Evolutionary conservation across 2,888 invertebrate genomes (phyloP).

Genomic region (Eupithecia dodoneata): DNA sequence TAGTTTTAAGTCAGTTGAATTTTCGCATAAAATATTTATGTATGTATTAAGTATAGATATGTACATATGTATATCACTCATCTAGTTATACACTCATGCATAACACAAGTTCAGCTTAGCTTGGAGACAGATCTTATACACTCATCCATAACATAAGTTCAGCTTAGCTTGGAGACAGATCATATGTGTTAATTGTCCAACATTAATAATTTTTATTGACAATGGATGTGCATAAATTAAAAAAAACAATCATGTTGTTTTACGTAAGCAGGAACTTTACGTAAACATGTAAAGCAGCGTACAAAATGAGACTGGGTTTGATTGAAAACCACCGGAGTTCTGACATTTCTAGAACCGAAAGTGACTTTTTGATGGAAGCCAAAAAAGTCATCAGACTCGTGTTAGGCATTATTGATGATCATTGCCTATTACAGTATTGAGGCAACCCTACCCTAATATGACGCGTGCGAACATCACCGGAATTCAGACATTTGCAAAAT

Average conservation of each 20-base stretch:
- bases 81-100: no score
- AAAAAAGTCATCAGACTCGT: not conserved
- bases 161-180: no score
- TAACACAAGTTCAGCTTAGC: no score
- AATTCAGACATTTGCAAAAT: not conserved
- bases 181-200: no score
- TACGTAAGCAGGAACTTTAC: not conserved
- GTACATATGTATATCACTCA: no score
- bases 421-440: slow-evolving; percentile 2
- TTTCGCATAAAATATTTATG: no score
- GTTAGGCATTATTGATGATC: slow-evolving; percentile 2
- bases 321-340: not conserved
- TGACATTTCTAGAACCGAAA: not conserved
- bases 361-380: not conserved
- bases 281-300: not conserved
- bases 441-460: slow-evolving; percentile 44
- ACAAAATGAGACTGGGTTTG: not conserved
- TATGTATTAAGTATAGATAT: no score
- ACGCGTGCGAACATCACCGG: slow-evolving; percentile 34
- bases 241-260: not conserved
- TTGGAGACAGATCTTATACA: no score
- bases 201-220: no score
- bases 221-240: not conserved
- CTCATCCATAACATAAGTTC: no score
- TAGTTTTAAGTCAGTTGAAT: not conserved